phyloP scores from a whole-genome alignment of 2,888 invertebrate genomes.

The Drosophila borealis region DNA sequence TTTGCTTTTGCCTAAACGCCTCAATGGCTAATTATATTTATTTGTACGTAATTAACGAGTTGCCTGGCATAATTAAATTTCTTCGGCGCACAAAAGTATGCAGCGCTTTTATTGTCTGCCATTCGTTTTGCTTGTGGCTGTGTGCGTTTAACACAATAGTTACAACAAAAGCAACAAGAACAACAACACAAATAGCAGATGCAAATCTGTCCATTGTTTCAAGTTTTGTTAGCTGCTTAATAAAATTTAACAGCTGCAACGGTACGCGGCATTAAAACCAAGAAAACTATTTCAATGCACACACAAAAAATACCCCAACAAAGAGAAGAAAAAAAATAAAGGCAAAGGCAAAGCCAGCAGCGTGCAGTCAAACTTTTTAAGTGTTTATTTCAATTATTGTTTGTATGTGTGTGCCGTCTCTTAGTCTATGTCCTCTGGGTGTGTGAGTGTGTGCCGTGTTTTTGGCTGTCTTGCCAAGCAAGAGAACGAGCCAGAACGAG shows the following conservation, averaged over 20 bases:
- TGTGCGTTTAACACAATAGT: constrained; percentile 25
- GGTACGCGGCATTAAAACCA: constrained; percentile 47
- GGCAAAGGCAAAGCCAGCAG: constrained; percentile 30
- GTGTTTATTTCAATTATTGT: constrained; percentile 82
- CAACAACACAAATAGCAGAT: constrained; percentile 22
- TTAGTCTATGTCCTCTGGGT: constrained; percentile 29
- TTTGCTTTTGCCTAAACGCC: constrained; percentile 40
- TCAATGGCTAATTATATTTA: constrained; percentile 66
- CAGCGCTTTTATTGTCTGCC: constrained; percentile 31
- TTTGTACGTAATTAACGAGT: constrained; percentile 50
- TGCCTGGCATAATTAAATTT: constrained; percentile 53
- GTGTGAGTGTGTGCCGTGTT: constrained; percentile 25
- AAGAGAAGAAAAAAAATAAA: constrained; percentile 12
- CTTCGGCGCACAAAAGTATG: constrained; percentile 38
- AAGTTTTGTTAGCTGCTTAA: constrained; percentile 56
- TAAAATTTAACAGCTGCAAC: constrained; percentile 72
- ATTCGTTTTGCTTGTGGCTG: constrained; percentile 24
- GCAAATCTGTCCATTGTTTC: constrained; percentile 58
- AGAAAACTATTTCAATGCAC: constrained; percentile 65
- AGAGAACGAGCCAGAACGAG: constrained; percentile 41
- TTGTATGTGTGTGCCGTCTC: constrained; percentile 43
- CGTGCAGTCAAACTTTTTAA: constrained; percentile 71
- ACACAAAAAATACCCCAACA: constrained; percentile 20
- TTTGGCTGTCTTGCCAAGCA: constrained; percentile 27
- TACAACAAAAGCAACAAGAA: constrained; percentile 27